These are phyloP conservation scores for Distichodus sexfasciatus DNA, from an alignment of 2,797 vertebrate genomes.

Conservation along the genomic window DNA sequence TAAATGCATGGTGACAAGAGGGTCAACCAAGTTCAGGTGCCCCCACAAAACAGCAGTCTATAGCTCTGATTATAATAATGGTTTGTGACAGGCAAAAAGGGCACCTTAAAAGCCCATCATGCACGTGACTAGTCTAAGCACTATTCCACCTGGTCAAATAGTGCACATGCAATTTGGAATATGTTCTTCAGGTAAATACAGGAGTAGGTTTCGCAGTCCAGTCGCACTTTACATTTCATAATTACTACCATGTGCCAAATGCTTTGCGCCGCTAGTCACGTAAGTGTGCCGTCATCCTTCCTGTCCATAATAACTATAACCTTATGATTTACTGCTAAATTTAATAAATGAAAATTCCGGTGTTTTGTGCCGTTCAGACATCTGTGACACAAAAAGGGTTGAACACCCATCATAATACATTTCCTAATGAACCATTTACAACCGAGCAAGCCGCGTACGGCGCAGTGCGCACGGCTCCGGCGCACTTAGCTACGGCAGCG, in stretches of 20 bases:
- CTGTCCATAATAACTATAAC: constrained; percentile 43
- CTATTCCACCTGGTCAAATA: not conserved
- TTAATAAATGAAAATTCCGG: constrained; percentile 55
- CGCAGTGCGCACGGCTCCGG: constrained; percentile 25
- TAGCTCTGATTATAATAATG: not conserved
- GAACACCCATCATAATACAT: constrained; percentile 50
- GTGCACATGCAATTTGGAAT: not conserved
- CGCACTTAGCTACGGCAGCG: constrained; percentile 63
- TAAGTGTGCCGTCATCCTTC: constrained; percentile 9
- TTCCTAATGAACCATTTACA: constrained; percentile 58
- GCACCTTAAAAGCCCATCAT: not conserved
- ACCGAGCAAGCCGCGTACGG: constrained; percentile 55
- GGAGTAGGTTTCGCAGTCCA: not conserved
- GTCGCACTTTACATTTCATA: not conserved
- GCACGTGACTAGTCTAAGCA: not conserved
- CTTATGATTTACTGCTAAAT: constrained; percentile 50
- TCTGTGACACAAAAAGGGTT: constrained; percentile 22
- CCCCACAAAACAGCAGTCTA: not conserved
- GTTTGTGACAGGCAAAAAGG: not conserved
- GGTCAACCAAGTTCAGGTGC: not conserved
- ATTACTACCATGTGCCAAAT: not conserved
- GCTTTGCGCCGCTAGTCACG: not conserved
- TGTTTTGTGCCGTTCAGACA: constrained; percentile 31
- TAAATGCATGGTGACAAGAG: not conserved
- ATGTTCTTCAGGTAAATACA: not conserved